phyloP scores from a whole-genome alignment of 2,113 vertebrate genomes.

The Sula dactylatra region DNA sequence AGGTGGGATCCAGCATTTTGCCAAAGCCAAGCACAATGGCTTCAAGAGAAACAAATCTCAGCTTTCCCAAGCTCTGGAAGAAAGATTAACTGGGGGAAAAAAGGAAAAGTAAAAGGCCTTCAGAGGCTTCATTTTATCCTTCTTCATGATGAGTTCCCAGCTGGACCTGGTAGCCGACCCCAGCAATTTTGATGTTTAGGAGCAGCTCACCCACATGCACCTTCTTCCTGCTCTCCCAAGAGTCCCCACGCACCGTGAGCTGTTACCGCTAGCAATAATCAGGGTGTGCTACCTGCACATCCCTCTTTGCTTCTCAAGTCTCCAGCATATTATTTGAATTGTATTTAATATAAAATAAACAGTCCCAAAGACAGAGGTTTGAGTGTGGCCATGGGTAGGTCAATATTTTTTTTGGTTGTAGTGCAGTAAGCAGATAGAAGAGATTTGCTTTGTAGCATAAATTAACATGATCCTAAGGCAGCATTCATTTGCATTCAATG shows the following conservation, averaged over 20 bases:
- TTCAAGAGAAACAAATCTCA: not conserved
- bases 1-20: not conserved
- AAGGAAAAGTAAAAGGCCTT: too few species aligned
- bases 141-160: not conserved
- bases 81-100: not conserved
- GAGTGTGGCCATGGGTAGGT: not conserved
- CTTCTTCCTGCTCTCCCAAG: not conserved
- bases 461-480: not conserved
- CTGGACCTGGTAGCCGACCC: not conserved
- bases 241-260: too few species aligned
- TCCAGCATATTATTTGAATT: not conserved
- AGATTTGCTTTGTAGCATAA: not conserved
- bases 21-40: not conserved
- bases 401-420: not conserved
- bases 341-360: fast-evolving
- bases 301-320: not conserved
- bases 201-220: not conserved
- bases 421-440: not conserved
- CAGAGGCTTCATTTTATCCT: not conserved
- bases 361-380: not conserved
- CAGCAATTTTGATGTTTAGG: not conserved
- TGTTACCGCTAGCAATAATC: fast-evolving
- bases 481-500: not conserved
- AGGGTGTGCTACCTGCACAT: not conserved
- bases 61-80: not conserved